Conservation (phyloP, 2,888 invertebrate species). For the Pecten maximus region DNA sequence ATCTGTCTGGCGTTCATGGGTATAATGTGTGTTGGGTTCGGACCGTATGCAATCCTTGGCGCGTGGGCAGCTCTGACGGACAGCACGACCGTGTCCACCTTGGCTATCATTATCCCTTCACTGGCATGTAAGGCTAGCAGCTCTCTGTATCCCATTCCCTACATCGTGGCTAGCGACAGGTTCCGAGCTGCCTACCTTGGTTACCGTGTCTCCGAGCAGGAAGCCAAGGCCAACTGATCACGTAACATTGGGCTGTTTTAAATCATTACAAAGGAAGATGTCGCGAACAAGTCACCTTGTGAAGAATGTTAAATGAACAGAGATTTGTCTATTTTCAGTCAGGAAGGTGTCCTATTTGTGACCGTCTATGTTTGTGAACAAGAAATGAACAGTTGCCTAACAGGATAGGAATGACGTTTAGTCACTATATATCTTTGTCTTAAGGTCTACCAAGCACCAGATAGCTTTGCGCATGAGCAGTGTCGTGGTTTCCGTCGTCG, state of each 20-base stretch:
- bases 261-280: neutral
- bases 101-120: conserved; percentile 77
- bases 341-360: neutral
- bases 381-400: neutral
- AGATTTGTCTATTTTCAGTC: neutral
- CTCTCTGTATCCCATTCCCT: conserved; percentile 76
- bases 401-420: neutral
- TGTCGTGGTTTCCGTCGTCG: neutral
- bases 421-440: neutral
- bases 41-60: conserved; percentile 76
- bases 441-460: neutral
- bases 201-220: neutral
- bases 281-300: neutral
- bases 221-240: neutral
- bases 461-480: neutral
- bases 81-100: conserved; percentile 68
- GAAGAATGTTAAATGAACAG: neutral
- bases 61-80: conserved; percentile 74
- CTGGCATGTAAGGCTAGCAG: conserved; percentile 77
- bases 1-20: conserved; percentile 70
- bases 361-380: neutral
- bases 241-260: neutral
- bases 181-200: conserved; percentile 55
- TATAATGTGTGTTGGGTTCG: conserved; percentile 72
- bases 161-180: conserved; percentile 61